phyloP scores from a whole-genome alignment of 2,113 vertebrate species.

The Melanocharis versteri region DNA sequence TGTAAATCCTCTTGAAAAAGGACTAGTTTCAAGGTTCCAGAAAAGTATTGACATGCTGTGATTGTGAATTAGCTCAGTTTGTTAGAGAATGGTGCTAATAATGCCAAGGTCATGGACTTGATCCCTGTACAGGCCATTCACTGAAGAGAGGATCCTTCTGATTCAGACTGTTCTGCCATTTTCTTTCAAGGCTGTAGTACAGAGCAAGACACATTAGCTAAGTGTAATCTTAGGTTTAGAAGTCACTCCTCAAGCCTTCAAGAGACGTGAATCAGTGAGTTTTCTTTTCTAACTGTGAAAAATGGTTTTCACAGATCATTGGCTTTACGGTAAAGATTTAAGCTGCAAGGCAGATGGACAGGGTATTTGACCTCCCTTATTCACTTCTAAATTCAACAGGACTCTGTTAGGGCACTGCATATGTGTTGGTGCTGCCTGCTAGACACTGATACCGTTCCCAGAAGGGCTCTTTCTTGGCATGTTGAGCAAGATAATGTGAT shows the following conservation, averaged over 20 bases:
- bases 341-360: neutral
- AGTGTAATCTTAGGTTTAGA: neutral
- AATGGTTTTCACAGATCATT: neutral
- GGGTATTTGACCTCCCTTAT: neutral
- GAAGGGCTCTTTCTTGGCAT: neutral
- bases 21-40: neutral
- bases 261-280: neutral
- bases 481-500: neutral
- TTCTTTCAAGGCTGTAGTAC: neutral
- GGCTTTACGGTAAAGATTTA: neutral
- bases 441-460: neutral
- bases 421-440: neutral
- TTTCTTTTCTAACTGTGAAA: neutral
- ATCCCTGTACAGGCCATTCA: neutral
- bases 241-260: neutral
- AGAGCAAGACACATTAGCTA: neutral
- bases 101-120: neutral
- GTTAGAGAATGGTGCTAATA: neutral
- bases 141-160: neutral
- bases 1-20: neutral
- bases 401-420: neutral
- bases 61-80: neutral
- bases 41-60: neutral
- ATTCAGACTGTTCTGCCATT: neutral
- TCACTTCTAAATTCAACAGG: neutral